A percentile compares a stretch with the other conserved stretches of the same genome.
These are phyloP conservation scores for Melinaea menophilus DNA, from an alignment of 2,888 invertebrate genomes.

Conservation along the genomic window DNA sequence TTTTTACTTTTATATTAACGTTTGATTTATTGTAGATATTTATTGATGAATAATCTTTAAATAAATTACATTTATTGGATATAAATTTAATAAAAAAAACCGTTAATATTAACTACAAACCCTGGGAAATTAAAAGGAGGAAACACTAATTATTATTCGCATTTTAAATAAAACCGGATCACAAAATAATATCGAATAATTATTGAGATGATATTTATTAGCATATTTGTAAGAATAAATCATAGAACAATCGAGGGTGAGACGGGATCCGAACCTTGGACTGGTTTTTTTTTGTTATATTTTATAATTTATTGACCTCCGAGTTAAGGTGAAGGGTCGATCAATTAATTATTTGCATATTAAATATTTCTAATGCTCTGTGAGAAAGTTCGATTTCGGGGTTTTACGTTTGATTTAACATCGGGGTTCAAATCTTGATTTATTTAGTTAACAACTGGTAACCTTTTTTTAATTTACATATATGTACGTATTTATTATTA, in stretches of 20 bases:
- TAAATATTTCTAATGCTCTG: conserved; percentile 52
- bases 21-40: too few relatives aligned
- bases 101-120: conserved; percentile 32
- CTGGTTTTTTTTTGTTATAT: conserved; percentile 58
- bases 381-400: conserved; percentile 49
- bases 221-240: conserved; percentile 70
- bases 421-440: neutral
- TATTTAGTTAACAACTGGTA: neutral
- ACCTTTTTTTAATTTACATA: conserved; percentile 4
- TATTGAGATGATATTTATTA: conserved; percentile 52
- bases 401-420: conserved; percentile 12
- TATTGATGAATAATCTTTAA: too few relatives aligned
- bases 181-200: conserved; percentile 46
- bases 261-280: conserved; percentile 42
- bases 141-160: conserved; percentile 74
- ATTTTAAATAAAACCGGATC: conserved; percentile 61
- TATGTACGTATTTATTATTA: conserved; percentile 8
- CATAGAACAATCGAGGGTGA: conserved; percentile 72
- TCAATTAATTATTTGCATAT: conserved; percentile 70
- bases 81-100: neutral
- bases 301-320: conserved; percentile 71
- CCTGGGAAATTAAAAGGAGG: conserved; percentile 70
- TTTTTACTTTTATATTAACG: neutral
- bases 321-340: conserved; percentile 45
- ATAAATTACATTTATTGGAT: too few relatives aligned